Conservation (phyloP, 2,113 vertebrate genomes). For the Tenrec ecaudatus region DNA sequence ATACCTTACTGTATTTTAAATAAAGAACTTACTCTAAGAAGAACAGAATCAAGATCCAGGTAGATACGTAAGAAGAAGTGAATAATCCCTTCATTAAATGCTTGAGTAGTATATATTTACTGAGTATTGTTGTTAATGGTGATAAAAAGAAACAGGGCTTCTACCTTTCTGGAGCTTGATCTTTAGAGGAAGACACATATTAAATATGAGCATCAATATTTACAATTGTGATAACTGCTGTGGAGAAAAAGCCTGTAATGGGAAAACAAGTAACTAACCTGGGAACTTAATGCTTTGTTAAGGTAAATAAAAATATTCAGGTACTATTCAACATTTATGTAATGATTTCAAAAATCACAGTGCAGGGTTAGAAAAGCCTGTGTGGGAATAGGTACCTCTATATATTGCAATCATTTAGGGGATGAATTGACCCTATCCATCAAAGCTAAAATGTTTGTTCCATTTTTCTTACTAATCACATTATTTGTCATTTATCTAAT, state of each 20-base stretch:
- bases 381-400: constrained; percentile 4
- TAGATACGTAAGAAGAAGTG: neutral
- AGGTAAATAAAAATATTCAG: neutral
- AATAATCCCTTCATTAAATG: neutral
- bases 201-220: neutral
- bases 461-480: constrained; percentile 36
- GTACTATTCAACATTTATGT: neutral
- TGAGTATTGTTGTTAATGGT: neutral
- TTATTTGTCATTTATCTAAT: constrained; percentile 17
- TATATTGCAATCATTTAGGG: constrained; percentile 5
- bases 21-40: no score
- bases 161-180: neutral
- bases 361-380: neutral
- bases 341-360: neutral
- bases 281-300: constrained; percentile 27
- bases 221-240: neutral
- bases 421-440: neutral
- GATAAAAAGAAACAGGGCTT: neutral
- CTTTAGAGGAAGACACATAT: neutral
- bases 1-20: neutral
- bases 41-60: neutral
- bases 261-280: constrained; percentile 1
- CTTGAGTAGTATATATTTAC: neutral
- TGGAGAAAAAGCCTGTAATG: constrained; percentile 13
- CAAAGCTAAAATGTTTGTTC: constrained; percentile 4